These are phyloP conservation scores for Acrobasis suavella DNA, from an alignment of 2,888 invertebrate genomes.

Conservation along the genomic window DNA sequence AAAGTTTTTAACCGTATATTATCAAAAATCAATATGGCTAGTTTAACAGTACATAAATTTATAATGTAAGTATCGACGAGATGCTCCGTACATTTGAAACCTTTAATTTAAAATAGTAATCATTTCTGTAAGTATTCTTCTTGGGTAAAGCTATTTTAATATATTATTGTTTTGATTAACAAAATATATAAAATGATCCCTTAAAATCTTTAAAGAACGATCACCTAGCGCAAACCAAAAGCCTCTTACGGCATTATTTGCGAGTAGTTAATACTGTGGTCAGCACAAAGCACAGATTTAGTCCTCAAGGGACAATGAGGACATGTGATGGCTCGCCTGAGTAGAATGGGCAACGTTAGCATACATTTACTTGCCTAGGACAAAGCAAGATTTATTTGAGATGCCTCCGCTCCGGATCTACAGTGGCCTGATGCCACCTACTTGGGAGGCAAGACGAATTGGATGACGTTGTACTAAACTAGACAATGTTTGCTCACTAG, in stretches of 20 bases:
- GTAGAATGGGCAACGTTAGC: constrained; percentile 54
- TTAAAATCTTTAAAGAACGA: neutral
- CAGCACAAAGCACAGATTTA: constrained; percentile 30
- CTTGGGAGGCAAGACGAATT: constrained; percentile 37
- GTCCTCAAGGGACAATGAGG: constrained; percentile 32
- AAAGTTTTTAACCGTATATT: too few relatives aligned
- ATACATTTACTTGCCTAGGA: constrained; percentile 64
- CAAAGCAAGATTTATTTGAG: constrained; percentile 71
- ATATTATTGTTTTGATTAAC: too few relatives aligned
- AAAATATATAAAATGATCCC: neutral
- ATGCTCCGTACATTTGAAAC: too few relatives aligned
- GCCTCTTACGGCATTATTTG: neutral
- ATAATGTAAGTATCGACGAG: too few relatives aligned
- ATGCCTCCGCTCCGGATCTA: constrained; percentile 47
- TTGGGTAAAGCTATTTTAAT: too few relatives aligned
- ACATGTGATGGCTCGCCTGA: constrained; percentile 15
- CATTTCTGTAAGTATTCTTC: too few relatives aligned
- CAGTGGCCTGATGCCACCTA: constrained; percentile 33
- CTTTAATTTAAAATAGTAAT: too few relatives aligned
- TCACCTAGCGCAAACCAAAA: constrained; percentile 2
- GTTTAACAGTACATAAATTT: too few relatives aligned
- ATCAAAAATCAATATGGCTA: too few relatives aligned
- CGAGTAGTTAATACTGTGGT: constrained; percentile 14
- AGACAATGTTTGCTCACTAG: constrained; percentile 17
- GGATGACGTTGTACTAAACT: constrained; percentile 17